Base-by-base conservation (phyloP, 2,113 vertebrate genomes). In the Elephas maximus region DNA sequence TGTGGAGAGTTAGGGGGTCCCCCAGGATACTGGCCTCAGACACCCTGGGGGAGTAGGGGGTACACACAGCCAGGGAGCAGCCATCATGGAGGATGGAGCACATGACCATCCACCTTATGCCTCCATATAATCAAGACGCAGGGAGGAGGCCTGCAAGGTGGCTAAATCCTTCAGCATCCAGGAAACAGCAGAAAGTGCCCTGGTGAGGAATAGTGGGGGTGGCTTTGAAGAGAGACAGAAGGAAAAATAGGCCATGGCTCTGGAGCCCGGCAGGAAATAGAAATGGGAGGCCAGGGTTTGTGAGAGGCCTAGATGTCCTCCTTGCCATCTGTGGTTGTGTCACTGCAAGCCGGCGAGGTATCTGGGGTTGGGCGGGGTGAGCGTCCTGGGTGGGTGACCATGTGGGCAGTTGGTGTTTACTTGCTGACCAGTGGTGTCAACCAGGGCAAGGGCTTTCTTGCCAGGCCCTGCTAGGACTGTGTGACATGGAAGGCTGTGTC, bases 131-230 rank as follows among this genome's bases (percentile, higher is more conserved):
- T 7, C 26, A 17, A 71, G 24, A 8, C 1, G 8, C 33, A 5
- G 21, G 26, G 21, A 11, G 28, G 90, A n/a, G 7, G n/a, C 17
- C 4, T 60, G 69, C 71, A 79, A 26, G 7, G 18, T 53, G 37
- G 60, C 92, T 88, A 28, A n/a, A 23, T 85, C 76, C 67, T 73
- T 45, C 41, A 28, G 20, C 33, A 28, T 77, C 57, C 24, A 73
- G 87, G 67, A 71, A 79, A 73, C 92, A 89, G 67, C 84, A 90
- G 92, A 86, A 91, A 90, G 71, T 89, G 78, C 41, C 62, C 57
- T 87, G 51, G 57, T 11, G 86, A 88, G 84, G 57, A 86, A 71
- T 9, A 12, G n/a, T 1, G 6, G 44, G 71, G 73, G 51, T 60
- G 48, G 44, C 45, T 8, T 18, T 33, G 45, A 62, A 78, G 79